Percentiles rank a stretch among this genome's conserved stretches.
These are phyloP conservation scores for Scalopus aquaticus DNA, from an alignment of 2,113 vertebrate genomes.

Conservation along the genomic window DNA sequence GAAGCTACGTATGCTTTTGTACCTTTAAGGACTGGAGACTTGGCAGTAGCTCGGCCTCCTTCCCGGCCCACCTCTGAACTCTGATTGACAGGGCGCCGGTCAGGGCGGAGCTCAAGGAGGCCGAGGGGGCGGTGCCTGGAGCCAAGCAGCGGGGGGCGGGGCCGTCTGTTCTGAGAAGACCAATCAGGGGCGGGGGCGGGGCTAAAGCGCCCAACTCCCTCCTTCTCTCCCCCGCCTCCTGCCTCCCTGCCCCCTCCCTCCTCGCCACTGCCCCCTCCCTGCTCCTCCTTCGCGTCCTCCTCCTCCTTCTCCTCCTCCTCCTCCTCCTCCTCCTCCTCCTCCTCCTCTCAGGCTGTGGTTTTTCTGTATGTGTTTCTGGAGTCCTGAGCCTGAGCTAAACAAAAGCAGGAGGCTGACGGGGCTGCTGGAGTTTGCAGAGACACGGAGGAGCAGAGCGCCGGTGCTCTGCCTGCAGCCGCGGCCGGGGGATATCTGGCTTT, in stretches of 20 bases:
- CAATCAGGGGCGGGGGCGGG: constrained; percentile 69
- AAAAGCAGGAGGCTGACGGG: constrained; percentile 83
- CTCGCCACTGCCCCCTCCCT: not conserved
- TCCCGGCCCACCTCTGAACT: constrained; percentile 75
- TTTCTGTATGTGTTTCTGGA: constrained; percentile 84
- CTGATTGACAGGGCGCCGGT: constrained; percentile 77
- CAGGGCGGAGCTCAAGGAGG: constrained; percentile 73
- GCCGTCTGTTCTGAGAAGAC: not conserved
- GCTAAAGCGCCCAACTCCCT: not conserved
- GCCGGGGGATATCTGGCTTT: constrained; percentile 69
- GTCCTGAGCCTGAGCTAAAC: constrained; percentile 86
- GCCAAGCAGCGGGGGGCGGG: constrained; percentile 46
- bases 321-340: constrained; percentile 10
- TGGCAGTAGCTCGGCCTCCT: constrained; percentile 56
- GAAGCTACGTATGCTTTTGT: not conserved
- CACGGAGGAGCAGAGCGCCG: constrained; percentile 68
- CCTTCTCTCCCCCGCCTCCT: constrained; percentile 20
- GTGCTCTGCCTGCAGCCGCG: constrained; percentile 63
- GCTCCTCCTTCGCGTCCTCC: not conserved
- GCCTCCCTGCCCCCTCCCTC: not conserved
- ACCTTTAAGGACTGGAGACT: constrained; percentile 76
- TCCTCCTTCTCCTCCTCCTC: constrained; percentile 11
- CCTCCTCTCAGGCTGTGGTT: constrained; percentile 75
- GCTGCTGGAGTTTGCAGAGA: constrained; percentile 77
- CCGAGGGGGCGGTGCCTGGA: not conserved